phyloP scores from a whole-genome alignment of 2,888 invertebrate species.

The Stegophylla sp. region DNA sequence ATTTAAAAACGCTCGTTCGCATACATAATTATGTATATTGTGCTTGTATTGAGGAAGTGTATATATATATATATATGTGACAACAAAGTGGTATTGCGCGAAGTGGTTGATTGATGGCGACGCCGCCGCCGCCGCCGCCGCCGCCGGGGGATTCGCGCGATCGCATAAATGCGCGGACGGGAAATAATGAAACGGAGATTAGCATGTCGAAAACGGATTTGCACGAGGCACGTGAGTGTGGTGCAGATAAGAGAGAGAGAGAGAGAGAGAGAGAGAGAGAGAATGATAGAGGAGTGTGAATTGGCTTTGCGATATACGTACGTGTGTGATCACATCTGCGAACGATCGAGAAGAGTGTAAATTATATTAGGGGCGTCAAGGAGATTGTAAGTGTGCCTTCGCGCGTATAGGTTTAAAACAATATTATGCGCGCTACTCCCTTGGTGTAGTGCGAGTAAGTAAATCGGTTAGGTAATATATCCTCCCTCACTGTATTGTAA shows the following conservation, averaged over 20 bases:
- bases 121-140: neutral
- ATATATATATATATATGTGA: neutral
- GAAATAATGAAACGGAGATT: slow-evolving; percentile 40
- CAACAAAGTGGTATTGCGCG: neutral
- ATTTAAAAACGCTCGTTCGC: neutral
- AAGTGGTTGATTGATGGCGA: slow-evolving; percentile 32
- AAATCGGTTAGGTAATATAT: no score
- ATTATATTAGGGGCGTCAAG: slow-evolving; percentile 29
- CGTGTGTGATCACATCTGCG: slow-evolving; percentile 33
- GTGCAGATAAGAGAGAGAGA: no score
- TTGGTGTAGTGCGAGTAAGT: no score
- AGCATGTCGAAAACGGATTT: slow-evolving; percentile 44
- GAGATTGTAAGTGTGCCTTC: slow-evolving; percentile 3
- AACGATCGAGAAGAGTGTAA: slow-evolving; percentile 40
- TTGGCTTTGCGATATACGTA: slow-evolving; percentile 26
- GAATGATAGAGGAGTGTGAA: neutral
- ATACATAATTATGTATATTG: no score
- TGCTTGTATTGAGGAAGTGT: no score
- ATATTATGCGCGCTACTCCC: slow-evolving; percentile 10
- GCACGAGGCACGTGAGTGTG: neutral
- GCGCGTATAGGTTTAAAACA: neutral
- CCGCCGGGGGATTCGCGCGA: neutral
- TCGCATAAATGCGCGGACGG: slow-evolving; percentile 14
- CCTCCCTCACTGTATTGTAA: no score
- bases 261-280: no score